A percentile compares a stretch with the other conserved stretches of the same genome.
phyloP scores from a whole-genome alignment of 2,888 invertebrate species.

The Meloe dianella region DNA sequence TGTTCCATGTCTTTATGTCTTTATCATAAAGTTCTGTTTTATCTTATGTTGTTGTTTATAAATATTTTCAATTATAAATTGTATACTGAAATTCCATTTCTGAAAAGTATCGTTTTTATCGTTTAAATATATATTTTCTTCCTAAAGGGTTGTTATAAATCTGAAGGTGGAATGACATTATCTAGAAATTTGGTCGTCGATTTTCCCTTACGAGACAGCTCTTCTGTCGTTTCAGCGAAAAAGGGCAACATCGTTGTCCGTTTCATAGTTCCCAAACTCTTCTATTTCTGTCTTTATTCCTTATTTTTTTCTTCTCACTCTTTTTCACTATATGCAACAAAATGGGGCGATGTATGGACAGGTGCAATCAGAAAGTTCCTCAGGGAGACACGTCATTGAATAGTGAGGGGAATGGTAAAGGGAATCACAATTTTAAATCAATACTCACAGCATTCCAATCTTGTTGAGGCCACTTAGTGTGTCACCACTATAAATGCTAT shows the following conservation, averaged over 20 bases:
- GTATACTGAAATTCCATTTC: neutral
- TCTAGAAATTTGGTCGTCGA: conserved; percentile 52
- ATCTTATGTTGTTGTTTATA: neutral
- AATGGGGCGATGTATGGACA: conserved; percentile 57
- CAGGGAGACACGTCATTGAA: conserved; percentile 57
- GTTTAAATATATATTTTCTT: conserved; percentile 25
- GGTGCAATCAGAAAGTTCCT: conserved; percentile 59
- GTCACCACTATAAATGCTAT: conserved; percentile 32
- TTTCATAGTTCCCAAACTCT: conserved; percentile 34
- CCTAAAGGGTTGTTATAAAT: conserved; percentile 54
- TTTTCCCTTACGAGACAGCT: conserved; percentile 51
- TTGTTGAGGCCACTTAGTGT: conserved; percentile 37
- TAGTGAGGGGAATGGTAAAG: conserved; percentile 49
- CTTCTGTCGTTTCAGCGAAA: conserved; percentile 56
- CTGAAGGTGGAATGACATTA: conserved; percentile 57
- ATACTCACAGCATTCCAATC: conserved; percentile 53
- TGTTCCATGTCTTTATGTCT: neutral
- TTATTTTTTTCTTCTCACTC: neutral
- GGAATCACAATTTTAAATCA: conserved; percentile 58
- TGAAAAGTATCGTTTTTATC: conserved; percentile 18
- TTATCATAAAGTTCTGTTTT: neutral
- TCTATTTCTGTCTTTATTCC: neutral
- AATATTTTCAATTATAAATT: conserved; percentile 29
- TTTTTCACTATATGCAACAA: conserved; percentile 45
- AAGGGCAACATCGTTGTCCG: conserved; percentile 47